A percentile compares a stretch with the other conserved stretches of the same genome.
These are phyloP conservation scores for Drosophila recens DNA, from an alignment of 2,888 invertebrate genomes.

Conservation along the genomic window DNA sequence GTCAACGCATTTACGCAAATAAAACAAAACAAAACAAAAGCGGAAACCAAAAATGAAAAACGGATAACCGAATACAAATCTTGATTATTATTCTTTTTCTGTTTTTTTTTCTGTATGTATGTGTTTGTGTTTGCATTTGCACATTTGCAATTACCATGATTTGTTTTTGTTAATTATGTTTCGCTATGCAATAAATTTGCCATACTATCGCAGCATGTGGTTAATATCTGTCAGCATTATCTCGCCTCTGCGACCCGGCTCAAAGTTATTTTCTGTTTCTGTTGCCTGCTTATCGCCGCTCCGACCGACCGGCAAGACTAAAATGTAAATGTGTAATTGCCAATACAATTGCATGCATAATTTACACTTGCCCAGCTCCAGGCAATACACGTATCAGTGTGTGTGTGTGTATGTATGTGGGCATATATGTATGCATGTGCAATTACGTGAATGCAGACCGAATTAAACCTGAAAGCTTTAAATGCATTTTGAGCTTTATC, in stretches of 20 bases:
- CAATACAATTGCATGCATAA: conserved; percentile 77
- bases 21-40: conserved; percentile 35
- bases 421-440: neutral
- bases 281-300: conserved; percentile 67
- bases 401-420: conserved; percentile 7
- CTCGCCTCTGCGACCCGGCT: conserved; percentile 29
- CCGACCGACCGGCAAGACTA: conserved; percentile 34
- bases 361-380: conserved; percentile 49
- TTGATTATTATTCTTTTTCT: conserved; percentile 54
- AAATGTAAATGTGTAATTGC: conserved; percentile 68
- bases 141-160: conserved; percentile 34
- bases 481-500: conserved; percentile 49
- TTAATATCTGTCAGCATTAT: conserved; percentile 71
- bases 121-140: conserved; percentile 30
- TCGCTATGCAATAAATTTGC: conserved; percentile 65
- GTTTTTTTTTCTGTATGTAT: conserved; percentile 16
- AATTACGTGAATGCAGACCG: conserved; percentile 37
- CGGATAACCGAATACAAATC: conserved; percentile 48
- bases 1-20: conserved; percentile 62
- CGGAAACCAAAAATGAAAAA: conserved; percentile 28
- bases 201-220: conserved; percentile 54
- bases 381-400: conserved; percentile 13
- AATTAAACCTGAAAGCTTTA: conserved; percentile 62
- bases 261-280: conserved; percentile 48
- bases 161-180: conserved; percentile 70